Percentiles rank a stretch among this genome's conserved stretches.
Evolutionary conservation across 1,140 invertebrate species (phyloP).

Genomic region (Nymphalis io): DNA sequence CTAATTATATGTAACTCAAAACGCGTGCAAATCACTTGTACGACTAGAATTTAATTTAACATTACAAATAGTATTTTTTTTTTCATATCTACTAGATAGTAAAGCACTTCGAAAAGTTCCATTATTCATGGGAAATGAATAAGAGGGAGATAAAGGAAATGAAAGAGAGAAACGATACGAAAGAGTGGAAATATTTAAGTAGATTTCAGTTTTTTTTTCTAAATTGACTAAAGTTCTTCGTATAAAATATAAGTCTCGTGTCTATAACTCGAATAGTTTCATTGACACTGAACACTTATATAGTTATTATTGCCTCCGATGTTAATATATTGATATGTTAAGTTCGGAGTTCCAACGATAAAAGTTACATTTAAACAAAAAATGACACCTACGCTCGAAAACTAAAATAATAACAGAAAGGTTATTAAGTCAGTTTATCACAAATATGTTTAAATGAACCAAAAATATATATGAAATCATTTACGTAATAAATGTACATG

Average conservation of each 20-base stretch:
- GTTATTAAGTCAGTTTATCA: neutral
- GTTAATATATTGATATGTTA: slow-evolving; percentile 68
- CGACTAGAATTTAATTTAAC: slow-evolving; percentile 70
- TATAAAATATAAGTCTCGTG: slow-evolving; percentile 23
- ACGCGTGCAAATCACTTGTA: slow-evolving; percentile 75
- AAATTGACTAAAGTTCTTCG: slow-evolving; percentile 58
- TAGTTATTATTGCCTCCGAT: slow-evolving; percentile 63
- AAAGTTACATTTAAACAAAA: slow-evolving; percentile 17
- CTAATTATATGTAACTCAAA: slow-evolving; percentile 48
- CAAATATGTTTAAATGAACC: slow-evolving; percentile 14
- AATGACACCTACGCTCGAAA: neutral
- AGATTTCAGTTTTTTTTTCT: slow-evolving; percentile 36
- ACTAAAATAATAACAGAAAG: too few relatives aligned
- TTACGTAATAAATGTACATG: slow-evolving; percentile 2
- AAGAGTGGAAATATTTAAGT: slow-evolving; percentile 9
- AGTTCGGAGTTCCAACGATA: slow-evolving; percentile 47
- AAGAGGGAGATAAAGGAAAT: slow-evolving; percentile 14
- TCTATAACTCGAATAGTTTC: neutral
- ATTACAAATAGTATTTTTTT: slow-evolving; percentile 74
- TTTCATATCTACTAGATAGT: slow-evolving; percentile 78
- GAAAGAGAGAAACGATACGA: slow-evolving; percentile 6
- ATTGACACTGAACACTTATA: slow-evolving; percentile 11
- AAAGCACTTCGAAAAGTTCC: slow-evolving; percentile 79
- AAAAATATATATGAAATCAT: slow-evolving; percentile 27
- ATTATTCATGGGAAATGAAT: slow-evolving; percentile 40